phyloP scores from a whole-genome alignment of 2,888 invertebrate genomes.

The Peribatodes rhomboidaria region DNA sequence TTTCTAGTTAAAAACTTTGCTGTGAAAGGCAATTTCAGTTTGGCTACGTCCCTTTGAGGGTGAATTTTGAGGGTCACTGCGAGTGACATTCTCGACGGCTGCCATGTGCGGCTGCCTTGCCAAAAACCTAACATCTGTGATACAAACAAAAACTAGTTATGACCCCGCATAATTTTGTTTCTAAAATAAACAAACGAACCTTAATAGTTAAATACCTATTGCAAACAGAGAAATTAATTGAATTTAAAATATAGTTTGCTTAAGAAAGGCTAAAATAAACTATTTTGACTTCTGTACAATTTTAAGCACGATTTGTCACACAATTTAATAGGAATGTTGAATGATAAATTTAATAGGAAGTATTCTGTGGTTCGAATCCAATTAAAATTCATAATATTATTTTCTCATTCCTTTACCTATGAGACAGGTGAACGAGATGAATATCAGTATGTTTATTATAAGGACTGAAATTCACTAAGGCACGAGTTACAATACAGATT shows the following conservation, averaged over 20 bases:
- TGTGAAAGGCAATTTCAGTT: conserved; percentile 59
- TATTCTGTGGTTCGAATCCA: conserved; percentile 44
- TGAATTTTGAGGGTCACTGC: conserved; percentile 62
- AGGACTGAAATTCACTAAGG: conserved; percentile 12
- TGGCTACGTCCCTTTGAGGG: conserved; percentile 58
- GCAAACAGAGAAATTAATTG: conserved; percentile 2
- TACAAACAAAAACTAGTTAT: conserved; percentile 41
- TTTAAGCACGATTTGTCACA: not conserved
- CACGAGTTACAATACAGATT: not conserved
- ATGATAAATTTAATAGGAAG: too few relatives aligned
- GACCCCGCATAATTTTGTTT: conserved; percentile 32
- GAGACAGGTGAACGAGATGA: conserved; percentile 70
- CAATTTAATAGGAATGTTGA: too few relatives aligned
- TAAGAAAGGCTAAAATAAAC: not conserved
- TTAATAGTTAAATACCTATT: not conserved
- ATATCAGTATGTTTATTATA: conserved; percentile 72
- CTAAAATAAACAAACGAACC: conserved; percentile 1
- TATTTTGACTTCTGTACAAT: not conserved
- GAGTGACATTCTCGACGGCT: conserved; percentile 54
- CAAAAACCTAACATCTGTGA: conserved; percentile 40
- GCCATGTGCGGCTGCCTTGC: conserved; percentile 36
- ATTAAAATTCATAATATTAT: conserved; percentile 63
- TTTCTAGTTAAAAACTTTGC: conserved; percentile 49
- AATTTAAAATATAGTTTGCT: not conserved
- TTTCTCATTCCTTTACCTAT: conserved; percentile 61